Evolutionary conservation across 2,797 vertebrate genomes (phyloP).

Genomic region (Phalanger gymnotis): DNA sequence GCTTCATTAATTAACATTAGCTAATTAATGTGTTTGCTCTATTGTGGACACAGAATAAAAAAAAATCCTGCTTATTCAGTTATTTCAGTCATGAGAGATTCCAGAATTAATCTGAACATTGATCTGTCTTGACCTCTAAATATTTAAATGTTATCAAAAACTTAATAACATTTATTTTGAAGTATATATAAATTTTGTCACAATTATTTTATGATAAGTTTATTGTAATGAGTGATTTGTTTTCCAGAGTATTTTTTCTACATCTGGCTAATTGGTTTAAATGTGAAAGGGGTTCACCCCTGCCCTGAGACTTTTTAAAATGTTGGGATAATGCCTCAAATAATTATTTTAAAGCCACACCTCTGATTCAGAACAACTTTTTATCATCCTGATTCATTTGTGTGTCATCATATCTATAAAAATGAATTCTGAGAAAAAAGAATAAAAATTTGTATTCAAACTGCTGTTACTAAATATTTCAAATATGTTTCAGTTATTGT

Average conservation of each 20-base stretch:
- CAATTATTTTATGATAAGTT: not conserved
- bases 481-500: not conserved
- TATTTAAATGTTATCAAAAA: slow-evolving; percentile 28
- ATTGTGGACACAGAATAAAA: not conserved
- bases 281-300: not conserved
- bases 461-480: not conserved
- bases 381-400: not conserved
- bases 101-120: not conserved
- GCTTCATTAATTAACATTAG: not conserved
- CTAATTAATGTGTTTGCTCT: not conserved
- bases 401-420: not conserved
- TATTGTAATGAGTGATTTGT: slow-evolving; percentile 27
- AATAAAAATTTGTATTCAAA: not conserved
- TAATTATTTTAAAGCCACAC: not conserved
- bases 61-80: not conserved
- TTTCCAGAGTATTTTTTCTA: slow-evolving; percentile 35
- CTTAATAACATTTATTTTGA: slow-evolving; percentile 6
- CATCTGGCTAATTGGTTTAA: not conserved
- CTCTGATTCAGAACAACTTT: not conserved
- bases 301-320: not conserved
- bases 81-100: not conserved
- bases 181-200: not conserved
- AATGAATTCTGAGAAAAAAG: not conserved
- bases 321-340: slow-evolving; percentile 1
- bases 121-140: slow-evolving; percentile 3